Base-by-base conservation (phyloP, 2,113 vertebrate species). In the Ictidomys tridecemlineatus region DNA sequence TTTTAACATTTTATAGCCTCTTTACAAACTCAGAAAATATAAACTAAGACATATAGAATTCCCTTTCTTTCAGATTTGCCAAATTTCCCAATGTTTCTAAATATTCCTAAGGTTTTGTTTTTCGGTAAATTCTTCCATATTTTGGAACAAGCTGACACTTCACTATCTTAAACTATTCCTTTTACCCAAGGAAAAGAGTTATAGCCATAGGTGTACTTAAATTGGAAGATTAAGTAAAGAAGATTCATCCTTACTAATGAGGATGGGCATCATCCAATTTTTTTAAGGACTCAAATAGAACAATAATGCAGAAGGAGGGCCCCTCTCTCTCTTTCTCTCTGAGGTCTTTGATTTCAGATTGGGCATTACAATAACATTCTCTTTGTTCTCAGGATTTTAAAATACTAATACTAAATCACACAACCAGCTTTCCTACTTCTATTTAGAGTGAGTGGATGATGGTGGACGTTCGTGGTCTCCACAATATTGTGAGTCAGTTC, bases 1-100 rank as follows among this genome's bases (percentile, higher is more conserved):
- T 94, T 89, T 72, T 79, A 94, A 85, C 84, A 63, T 89, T 73
- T 86, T 67, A 58, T 83, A 58, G 51, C 30, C 32, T 89, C 65
- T 91, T 65, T 85, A 77, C 30, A 67, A 53, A 85, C n/a, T 63
- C 8, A 82, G 53, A 20, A 53, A 93, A 76, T 85, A 85, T 11
- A 91, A 88, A 51, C 39, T 87, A 88, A 96, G 45, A 3, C 32
- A 70, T 0, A n/a, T 17, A 69, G 26, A 80, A 65, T 91, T 74
- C 26, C 8, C n/a, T 93, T 82, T 89, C 20, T 63, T 51, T 17
- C 61, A 53, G 79, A 80, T 0, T 89, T 70, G 8, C 30, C 63
- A 30, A 70, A 48, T 12, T 67, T 74, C 30, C 3, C 28, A 73
- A 61, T 37, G 18, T 72, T 39, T 13, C 26, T 22, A 69, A 58